Evolutionary conservation across 1,140 invertebrate species (phyloP).

Genomic region (Pseudobourletiella spinata): DNA sequence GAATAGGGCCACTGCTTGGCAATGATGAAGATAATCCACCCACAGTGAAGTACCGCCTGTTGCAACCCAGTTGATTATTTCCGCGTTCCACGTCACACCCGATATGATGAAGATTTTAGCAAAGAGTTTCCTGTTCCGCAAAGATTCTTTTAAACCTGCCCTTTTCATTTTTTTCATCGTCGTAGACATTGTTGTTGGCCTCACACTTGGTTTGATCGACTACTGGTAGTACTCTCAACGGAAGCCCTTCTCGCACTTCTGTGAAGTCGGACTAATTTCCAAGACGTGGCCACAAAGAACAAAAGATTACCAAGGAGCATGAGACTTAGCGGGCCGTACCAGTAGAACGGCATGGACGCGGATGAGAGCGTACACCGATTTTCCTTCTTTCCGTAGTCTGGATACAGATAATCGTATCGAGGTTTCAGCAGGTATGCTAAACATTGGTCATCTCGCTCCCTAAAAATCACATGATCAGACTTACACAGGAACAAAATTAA

Average conservation of each 20-base stretch:
- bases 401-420: no score
- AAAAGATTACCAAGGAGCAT: background rate
- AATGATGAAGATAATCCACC: slow-evolving; percentile 57
- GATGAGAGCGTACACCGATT: no score
- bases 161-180: no score
- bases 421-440: no score
- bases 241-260: background rate
- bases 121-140: background rate
- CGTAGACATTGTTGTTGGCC: no score
- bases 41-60: no score
- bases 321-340: background rate
- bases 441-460: no score
- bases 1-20: slow-evolving; percentile 82
- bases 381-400: no score
- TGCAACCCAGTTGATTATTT: background rate
- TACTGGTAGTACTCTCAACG: background rate
- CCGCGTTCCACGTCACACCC: background rate
- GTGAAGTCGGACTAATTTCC: background rate
- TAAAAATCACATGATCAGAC: no score
- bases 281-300: background rate
- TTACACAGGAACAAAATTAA: no score
- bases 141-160: no score
- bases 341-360: no score
- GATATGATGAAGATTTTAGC: background rate
- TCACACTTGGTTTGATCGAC: background rate